Evolutionary conservation across 2,888 invertebrate genomes (phyloP), one percentile per base, ranked within the genome.

Genomic region (Mamestra brassicae): DNA sequence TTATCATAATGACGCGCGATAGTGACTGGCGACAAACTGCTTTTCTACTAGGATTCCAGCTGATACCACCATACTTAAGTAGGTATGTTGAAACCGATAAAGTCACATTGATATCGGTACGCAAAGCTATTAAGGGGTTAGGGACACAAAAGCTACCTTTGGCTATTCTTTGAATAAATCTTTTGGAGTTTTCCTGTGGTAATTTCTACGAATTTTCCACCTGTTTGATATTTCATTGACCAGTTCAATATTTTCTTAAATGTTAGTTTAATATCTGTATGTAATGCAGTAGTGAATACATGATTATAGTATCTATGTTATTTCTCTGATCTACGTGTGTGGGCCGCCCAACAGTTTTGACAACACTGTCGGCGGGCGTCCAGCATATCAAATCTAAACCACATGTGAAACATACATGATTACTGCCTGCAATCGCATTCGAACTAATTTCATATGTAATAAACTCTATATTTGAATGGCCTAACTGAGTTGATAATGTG

Each of bases 291-390:
- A 54, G 4, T 67, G 5, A 11, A 42, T 69, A 52, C 66, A 52
- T 77, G 1, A 64, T 57, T 57, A 3, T 3, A 55, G 54, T 64
- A 65, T 57, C 26, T 64, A 67, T 55, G 58, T 70, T 71, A 76
- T 74, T 80, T 71, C 36, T 68, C 62, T 72, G 74, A 10, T 70
- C 81, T 38, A 47, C 81, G 85, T 87, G 85, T 83, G 85, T 85
- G 85, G 83, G 75, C 81, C 60, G 7, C 38, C 58, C 55, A 47
- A 82, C 76, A 86, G 87, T 90, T 90, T 90, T 89, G 89, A 91
- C 88, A 90, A 85, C 87, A 80, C 84, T 81, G 88, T 89, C 85
- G 89, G 88, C 87, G 87, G 88, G 82, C 87, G 74, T 72, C 78
- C 73, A 78, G 78, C 79, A 79, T 82, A 71, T 81, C 76, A 73